These are phyloP conservation scores for Brachyalestes nurse DNA, from an alignment of 2,797 vertebrate species.

Conservation along the genomic window DNA sequence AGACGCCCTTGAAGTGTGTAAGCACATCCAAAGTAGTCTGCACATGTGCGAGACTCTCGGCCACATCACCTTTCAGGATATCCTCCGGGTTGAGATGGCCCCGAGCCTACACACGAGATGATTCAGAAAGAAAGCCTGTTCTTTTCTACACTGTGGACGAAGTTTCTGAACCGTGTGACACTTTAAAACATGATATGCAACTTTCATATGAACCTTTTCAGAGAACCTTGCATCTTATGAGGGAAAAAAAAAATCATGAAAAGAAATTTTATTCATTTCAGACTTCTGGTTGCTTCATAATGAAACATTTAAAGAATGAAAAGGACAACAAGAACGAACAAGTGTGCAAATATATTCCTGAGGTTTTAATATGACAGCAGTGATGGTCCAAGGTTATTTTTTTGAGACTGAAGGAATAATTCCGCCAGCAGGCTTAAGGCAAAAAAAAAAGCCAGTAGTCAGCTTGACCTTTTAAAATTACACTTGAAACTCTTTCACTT, in stretches of 20 bases:
- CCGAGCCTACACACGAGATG: constrained; percentile 73
- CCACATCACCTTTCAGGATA: constrained; percentile 86
- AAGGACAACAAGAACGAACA: too few relatives aligned
- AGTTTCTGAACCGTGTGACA: neutral
- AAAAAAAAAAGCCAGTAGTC: neutral
- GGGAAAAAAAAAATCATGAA: too few relatives aligned
- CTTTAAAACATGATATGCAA: neutral
- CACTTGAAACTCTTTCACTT: too few relatives aligned
- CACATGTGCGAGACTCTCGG: constrained; percentile 84
- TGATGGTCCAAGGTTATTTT: neutral
- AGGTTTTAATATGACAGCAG: neutral
- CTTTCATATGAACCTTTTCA: too few relatives aligned
- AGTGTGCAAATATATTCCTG: too few relatives aligned
- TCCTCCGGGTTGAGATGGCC: constrained; percentile 85
- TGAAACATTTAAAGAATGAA: too few relatives aligned
- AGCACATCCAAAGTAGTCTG: constrained; percentile 76
- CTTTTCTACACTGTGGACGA: neutral
- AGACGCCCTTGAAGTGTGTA: constrained; percentile 76
- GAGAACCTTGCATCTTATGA: too few relatives aligned
- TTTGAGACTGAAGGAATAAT: neutral
- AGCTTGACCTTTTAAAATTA: neutral
- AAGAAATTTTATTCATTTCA: too few relatives aligned
- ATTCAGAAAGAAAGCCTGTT: neutral
- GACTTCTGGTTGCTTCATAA: too few relatives aligned
- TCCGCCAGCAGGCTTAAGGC: neutral